These are phyloP conservation scores for Limanda limanda DNA, from an alignment of 2,113 vertebrate genomes.

Conservation along the genomic window DNA sequence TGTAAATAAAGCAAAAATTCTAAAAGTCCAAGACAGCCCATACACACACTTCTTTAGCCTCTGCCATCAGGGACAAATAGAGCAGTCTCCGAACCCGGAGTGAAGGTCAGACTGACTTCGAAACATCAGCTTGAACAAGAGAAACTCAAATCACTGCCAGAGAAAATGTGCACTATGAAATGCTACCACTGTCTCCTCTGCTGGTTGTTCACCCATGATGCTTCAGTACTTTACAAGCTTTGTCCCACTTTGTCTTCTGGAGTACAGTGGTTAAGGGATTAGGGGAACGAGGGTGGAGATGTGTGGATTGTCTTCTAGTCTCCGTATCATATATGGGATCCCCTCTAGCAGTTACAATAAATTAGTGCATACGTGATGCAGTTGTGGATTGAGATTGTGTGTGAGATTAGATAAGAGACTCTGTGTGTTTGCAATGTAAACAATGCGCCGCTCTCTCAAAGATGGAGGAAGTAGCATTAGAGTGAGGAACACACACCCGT, in stretches of 20 bases:
- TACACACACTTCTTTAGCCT: constrained; percentile 1
- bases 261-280: neutral
- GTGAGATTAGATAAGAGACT: too few relatives aligned
- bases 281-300: neutral
- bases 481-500: neutral
- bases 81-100: neutral
- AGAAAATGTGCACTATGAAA: neutral
- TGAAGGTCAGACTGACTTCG: constrained; percentile 24
- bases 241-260: constrained; percentile 14
- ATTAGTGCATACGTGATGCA: neutral
- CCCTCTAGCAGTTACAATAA: constrained; percentile 4
- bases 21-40: neutral
- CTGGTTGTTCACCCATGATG: neutral
- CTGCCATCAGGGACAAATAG: neutral
- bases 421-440: neutral
- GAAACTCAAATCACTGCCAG: neutral
- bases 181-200: neutral
- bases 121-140: neutral
- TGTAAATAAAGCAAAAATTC: neutral
- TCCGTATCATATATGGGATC: neutral
- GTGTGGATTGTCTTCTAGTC: neutral
- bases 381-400: neutral
- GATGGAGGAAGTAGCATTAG: neutral
- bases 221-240: neutral
- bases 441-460: neutral